A percentile compares a stretch with the other conserved stretches of the same genome.
These are phyloP conservation scores for Orchestes rusci DNA, from an alignment of 2,888 invertebrate species.

Conservation along the genomic window DNA sequence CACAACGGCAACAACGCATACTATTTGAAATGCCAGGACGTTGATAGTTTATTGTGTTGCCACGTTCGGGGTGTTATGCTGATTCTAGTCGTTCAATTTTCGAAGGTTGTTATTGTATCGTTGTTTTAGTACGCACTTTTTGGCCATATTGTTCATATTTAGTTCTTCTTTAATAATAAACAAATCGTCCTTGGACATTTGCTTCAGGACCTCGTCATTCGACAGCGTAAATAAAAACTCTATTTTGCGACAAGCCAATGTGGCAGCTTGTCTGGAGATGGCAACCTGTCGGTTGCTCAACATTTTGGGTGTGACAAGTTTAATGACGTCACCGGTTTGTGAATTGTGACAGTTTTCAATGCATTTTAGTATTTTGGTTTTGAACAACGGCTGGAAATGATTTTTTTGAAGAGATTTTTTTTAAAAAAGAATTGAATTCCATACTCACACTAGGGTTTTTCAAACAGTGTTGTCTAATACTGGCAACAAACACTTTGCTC, in stretches of 20 bases:
- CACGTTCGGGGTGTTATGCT: too few relatives aligned
- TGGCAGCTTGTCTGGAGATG: conserved; percentile 60
- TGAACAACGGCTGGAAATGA: conserved; percentile 53
- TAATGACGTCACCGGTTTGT: conserved; percentile 66
- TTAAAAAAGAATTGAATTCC: conserved; percentile 2
- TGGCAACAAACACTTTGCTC: conserved; percentile 65
- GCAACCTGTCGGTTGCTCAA: conserved; percentile 62
- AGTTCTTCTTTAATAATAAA: conserved; percentile 57
- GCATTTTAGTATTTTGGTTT: conserved; percentile 60
- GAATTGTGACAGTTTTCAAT: conserved; percentile 60
- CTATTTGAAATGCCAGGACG: too few relatives aligned
- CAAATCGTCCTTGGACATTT: conserved; percentile 63
- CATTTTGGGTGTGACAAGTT: conserved; percentile 55
- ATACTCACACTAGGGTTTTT: conserved; percentile 23
- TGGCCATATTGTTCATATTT: conserved; percentile 51
- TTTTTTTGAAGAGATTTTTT: not conserved
- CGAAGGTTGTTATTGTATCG: too few relatives aligned
- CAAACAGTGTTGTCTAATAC: conserved; percentile 49
- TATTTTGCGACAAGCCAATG: conserved; percentile 63
- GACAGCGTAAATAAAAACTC: conserved; percentile 59
- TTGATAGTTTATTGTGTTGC: too few relatives aligned
- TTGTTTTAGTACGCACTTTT: conserved; percentile 49
- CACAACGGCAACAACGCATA: too few relatives aligned
- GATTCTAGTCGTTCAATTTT: too few relatives aligned
- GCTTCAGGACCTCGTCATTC: conserved; percentile 53